These are phyloP conservation scores for Pharmacophagus antenor DNA, from an alignment of 2,888 invertebrate species.

Conservation along the genomic window DNA sequence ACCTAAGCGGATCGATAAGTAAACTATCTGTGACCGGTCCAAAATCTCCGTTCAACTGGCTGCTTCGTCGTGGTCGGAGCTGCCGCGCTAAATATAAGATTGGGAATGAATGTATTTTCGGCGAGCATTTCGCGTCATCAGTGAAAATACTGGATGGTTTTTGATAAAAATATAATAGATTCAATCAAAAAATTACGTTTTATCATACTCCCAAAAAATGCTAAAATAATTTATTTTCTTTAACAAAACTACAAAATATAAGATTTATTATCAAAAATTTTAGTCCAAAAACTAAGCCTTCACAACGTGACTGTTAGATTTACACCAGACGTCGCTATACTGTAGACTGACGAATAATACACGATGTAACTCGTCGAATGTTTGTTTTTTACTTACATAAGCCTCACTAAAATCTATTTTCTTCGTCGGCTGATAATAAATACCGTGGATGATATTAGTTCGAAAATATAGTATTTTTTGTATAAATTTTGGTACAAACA, in stretches of 20 bases:
- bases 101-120: slow-evolving; percentile 78
- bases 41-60: slow-evolving; percentile 76
- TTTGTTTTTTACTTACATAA: slow-evolving; percentile 14
- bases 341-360: slow-evolving; percentile 20
- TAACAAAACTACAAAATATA: not conserved
- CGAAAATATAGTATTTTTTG: no score
- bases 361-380: slow-evolving; percentile 21
- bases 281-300: slow-evolving; percentile 32
- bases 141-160: slow-evolving; percentile 41
- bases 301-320: slow-evolving; percentile 51
- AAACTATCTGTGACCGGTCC: slow-evolving; percentile 70
- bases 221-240: not conserved
- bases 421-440: not conserved
- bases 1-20: slow-evolving; percentile 46
- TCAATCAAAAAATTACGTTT: slow-evolving; percentile 1
- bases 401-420: not conserved
- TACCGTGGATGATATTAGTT: not conserved
- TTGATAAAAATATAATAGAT: slow-evolving; percentile 39
- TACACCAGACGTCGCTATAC: slow-evolving; percentile 23
- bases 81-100: slow-evolving; percentile 78
- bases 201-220: not conserved
- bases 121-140: slow-evolving; percentile 76
- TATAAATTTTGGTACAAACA: no score
- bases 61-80: slow-evolving; percentile 64
- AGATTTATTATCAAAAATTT: slow-evolving; percentile 39